phyloP scores from a whole-genome alignment of 2,888 invertebrate genomes.

The Automeris io region DNA sequence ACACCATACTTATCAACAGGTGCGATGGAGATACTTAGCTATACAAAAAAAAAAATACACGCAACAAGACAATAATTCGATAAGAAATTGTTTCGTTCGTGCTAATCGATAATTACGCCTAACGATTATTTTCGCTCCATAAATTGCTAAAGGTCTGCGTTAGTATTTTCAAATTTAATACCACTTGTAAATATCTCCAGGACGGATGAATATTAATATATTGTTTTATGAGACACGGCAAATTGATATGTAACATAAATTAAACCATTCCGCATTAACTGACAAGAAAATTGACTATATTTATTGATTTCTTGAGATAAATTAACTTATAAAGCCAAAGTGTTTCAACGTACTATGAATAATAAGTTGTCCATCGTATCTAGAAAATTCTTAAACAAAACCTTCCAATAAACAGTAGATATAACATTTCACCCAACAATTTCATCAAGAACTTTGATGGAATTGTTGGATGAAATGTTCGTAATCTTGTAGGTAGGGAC shows the following conservation, averaged over 20 bases:
- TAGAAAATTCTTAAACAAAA: no score
- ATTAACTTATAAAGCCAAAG: not conserved
- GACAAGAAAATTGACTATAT: not conserved
- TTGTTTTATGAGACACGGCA: conserved; percentile 52
- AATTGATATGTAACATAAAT: conserved; percentile 33
- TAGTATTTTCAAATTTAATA: conserved; percentile 9
- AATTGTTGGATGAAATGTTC: no score
- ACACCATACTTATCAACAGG: no score
- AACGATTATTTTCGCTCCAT: conserved; percentile 1
- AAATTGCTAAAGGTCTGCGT: conserved; percentile 22
- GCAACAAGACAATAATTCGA: no score
- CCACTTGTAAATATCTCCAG: conserved; percentile 23
- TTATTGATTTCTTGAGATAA: not conserved
- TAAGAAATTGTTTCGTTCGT: conserved; percentile 3
- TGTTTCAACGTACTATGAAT: not conserved
- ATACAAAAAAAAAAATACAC: no score
- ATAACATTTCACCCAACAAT: no score
- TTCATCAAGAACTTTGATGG: no score
- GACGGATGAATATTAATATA: conserved; percentile 31
- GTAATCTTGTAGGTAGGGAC: no score
- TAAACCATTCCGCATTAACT: not conserved
- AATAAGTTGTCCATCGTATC: no score
- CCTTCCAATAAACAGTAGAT: no score
- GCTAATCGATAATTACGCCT: conserved; percentile 5
- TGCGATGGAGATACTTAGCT: no score